These are phyloP conservation scores for Naja naja DNA, from an alignment of 2,113 vertebrate genomes.

Conservation along the genomic window DNA sequence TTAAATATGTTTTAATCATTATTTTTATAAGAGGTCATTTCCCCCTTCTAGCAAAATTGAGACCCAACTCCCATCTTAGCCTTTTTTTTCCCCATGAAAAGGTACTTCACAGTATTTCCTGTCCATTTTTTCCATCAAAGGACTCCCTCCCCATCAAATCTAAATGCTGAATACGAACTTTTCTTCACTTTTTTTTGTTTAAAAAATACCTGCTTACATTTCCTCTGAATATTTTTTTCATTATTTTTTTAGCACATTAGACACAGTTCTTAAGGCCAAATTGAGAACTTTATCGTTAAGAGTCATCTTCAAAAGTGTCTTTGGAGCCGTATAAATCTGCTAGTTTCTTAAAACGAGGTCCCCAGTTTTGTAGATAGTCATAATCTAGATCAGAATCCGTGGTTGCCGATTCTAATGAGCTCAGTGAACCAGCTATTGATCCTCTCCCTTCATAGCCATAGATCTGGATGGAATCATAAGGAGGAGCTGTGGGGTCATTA, in stretches of 20 bases:
- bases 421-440: conserved; percentile 92
- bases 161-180: conserved; percentile 71
- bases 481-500: conserved; percentile 90
- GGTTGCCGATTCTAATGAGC: conserved; percentile 94
- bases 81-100: conserved; percentile 66
- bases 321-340: conserved; percentile 99
- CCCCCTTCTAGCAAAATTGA: conserved; percentile 65
- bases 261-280: conserved; percentile 85
- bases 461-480: conserved; percentile 99
- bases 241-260: conserved; percentile 53
- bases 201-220: conserved; percentile 85
- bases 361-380: conserved; percentile 99
- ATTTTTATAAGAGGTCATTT: conserved; percentile 64
- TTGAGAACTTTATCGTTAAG: conserved; percentile 85
- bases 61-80: conserved; percentile 67
- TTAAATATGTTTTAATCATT: conserved; percentile 67
- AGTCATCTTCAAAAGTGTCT: conserved; percentile 92
- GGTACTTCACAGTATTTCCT: conserved; percentile 81
- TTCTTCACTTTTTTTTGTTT: conserved; percentile 67
- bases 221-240: conserved; percentile 74
- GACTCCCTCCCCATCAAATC: conserved; percentile 71
- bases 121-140: conserved; percentile 66
- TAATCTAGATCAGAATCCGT: conserved; percentile 99
- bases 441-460: conserved; percentile 96
- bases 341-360: conserved; percentile 98